Base-by-base conservation (phyloP, 2,113 vertebrate genomes). In the Daboia siamensis region DNA sequence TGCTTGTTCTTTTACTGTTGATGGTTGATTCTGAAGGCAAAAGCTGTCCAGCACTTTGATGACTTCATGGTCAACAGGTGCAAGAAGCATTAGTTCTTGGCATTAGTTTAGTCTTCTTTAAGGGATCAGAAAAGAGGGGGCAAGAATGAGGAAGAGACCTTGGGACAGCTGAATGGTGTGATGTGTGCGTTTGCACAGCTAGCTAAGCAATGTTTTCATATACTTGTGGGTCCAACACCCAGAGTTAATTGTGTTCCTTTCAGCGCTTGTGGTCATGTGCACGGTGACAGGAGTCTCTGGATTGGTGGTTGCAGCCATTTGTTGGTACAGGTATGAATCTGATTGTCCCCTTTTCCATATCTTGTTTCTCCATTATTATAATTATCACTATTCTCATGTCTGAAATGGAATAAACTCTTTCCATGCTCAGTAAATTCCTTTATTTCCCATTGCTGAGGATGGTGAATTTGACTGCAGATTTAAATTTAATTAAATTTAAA, bases 251-350 rank as follows among this genome's bases (percentile, higher is more conserved):
- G 13, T 93, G 74, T 4, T 93, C n/a, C 56, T 61, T 86, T 29
- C 51, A 95, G 95, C 93, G 29, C 91, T 95, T 84, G 93, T 94
- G 39, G 94, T 95, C 56, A 94, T 95, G 92, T 95, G 95, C 55
- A 92, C 91, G 4, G 94, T 95, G 88, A 95, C 93, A 0, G 95
- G 93, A 3, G 5, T 95, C 24, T 95, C 93, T 4, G 95, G 95
- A 52, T n/a, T 95, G 39, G 64, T 94, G 29, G 95, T 95, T 1
- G 95, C 93, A 48, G 94, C 92, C 29, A 88, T 93, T 21, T 95
- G 93, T 52, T 95, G 95, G 95, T 95, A 95, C 55, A 92, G 95
- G 95, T 95, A 86, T 23, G 94, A 90, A 46, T 13, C 10, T 10
- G 2, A 44, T 1, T 1, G 1, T 6, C 44, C 33, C 6, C 59